Evolutionary conservation across 2,888 invertebrate species (phyloP), one percentile per base, ranked within the genome.

Genomic region (Euzophera pinguis): DNA sequence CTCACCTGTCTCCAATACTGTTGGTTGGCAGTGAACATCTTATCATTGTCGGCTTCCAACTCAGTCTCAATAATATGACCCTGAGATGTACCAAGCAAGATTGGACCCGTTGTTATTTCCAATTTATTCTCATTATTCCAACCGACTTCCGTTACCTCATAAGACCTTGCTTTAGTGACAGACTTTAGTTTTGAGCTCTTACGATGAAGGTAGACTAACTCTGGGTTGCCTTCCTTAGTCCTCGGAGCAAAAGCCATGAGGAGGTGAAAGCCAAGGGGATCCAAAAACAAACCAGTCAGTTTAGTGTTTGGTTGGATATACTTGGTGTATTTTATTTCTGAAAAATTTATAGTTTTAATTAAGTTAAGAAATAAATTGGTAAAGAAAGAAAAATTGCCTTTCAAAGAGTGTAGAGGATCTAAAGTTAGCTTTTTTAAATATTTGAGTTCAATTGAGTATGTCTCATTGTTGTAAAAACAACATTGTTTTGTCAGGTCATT

Each of bases 11-110:
- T 95, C 91, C 95, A 94, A 84, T 96, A 96, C 67, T 95, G 95
- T 67, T 96, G 96, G 53, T 84, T 83, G 0, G 93, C 93, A 50
- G 94, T 94, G 75, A 97, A 96, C 78, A 96, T 93, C 73, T 94
- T 95, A 56, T 98, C 97, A 57, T 94, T 95, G 50, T 95, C 95
- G 9, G 94, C 90, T 14, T 93, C 93, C 49, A 98, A 91, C 78
- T 98, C 98, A 0, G 96, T 96, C 84, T 98, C 98, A 80, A 98
- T 94, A 57, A 98, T 95, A 42, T 96, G 89, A 0, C 98, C 98
- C 74, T 95, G 96, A 0, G 96, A 96, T 0, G 98, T 98, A 5
- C 98, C 98, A 42, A 98, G 75, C 38, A 99, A 85, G 65, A 99
- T 97, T 0, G 96, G 93, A 0, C 96, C 96, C 0, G 98, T 97